Evolutionary conservation across 2,113 vertebrate species (phyloP).

Genomic region (Miniopterus natalensis): DNA sequence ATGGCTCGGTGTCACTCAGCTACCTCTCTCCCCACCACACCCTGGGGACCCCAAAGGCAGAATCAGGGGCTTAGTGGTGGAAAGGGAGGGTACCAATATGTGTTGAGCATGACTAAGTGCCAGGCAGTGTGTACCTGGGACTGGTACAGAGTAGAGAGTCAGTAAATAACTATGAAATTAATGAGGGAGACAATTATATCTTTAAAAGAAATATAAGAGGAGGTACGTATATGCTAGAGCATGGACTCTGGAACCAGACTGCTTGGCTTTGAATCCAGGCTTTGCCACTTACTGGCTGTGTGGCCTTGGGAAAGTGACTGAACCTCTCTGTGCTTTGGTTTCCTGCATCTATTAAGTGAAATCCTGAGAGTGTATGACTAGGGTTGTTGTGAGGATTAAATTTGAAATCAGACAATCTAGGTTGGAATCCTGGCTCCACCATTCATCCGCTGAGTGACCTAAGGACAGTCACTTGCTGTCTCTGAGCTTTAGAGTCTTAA

Average conservation of each 20-base stretch:
- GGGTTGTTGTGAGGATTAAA: not conserved
- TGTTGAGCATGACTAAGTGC: not conserved
- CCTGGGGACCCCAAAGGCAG: not conserved
- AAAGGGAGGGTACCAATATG: not conserved
- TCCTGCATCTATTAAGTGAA: not conserved
- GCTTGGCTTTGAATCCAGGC: not conserved
- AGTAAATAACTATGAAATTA: not conserved
- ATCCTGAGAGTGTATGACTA: not conserved
- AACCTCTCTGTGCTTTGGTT: constrained; percentile 44
- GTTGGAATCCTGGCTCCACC: not conserved
- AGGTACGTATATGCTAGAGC: not conserved
- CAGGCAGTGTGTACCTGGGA: not conserved
- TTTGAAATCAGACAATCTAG: not conserved
- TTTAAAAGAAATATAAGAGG: not conserved
- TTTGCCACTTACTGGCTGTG: constrained; percentile 15
- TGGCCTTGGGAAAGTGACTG: constrained; percentile 10
- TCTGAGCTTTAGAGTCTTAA: not conserved
- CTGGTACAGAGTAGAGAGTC: not conserved
- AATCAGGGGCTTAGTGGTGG: not conserved
- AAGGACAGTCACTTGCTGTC: not conserved
- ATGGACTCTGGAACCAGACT: not conserved
- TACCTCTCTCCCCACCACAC: not conserved
- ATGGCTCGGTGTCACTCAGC: not conserved
- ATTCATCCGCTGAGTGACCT: not conserved
- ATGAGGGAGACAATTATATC: not conserved